Percentiles rank a stretch among this genome's conserved stretches.
phyloP scores from a whole-genome alignment of 1,140 invertebrate species.

The Saccostrea echinata region DNA sequence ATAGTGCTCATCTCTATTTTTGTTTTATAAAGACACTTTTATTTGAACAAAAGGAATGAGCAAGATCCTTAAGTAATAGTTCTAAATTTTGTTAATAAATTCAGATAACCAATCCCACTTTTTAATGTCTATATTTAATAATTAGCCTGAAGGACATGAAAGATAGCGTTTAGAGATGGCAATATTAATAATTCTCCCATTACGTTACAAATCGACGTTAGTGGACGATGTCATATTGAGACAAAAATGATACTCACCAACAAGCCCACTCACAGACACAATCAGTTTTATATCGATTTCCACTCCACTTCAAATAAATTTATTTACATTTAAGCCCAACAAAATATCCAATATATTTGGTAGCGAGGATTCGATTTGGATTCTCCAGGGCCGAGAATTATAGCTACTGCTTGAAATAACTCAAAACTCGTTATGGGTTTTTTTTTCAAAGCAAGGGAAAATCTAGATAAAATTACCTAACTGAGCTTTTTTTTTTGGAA shows the following conservation, averaged over 20 bases:
- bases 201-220: background rate
- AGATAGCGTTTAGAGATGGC: background rate
- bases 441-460: too few species aligned
- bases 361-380: conserved; percentile 4
- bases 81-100: too few species aligned
- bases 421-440: background rate
- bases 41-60: too few species aligned
- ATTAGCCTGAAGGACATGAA: background rate
- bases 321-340: conserved; percentile 28
- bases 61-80: too few species aligned
- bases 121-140: background rate
- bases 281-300: conserved; percentile 26
- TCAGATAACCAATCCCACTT: background rate
- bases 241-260: background rate
- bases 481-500: too few species aligned
- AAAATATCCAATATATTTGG: conserved; percentile 15
- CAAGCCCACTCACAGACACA: background rate
- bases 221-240: background rate
- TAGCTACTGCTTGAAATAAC: background rate
- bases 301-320: conserved; percentile 30
- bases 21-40: too few species aligned
- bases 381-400: background rate
- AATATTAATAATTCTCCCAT: background rate
- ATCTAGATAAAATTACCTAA: too few species aligned
- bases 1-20: background rate